A percentile compares a stretch with the other conserved stretches of the same genome.
These are phyloP conservation scores for Tragelaphus eurycerus DNA, from an alignment of 2,797 vertebrate genomes.

Conservation along the genomic window DNA sequence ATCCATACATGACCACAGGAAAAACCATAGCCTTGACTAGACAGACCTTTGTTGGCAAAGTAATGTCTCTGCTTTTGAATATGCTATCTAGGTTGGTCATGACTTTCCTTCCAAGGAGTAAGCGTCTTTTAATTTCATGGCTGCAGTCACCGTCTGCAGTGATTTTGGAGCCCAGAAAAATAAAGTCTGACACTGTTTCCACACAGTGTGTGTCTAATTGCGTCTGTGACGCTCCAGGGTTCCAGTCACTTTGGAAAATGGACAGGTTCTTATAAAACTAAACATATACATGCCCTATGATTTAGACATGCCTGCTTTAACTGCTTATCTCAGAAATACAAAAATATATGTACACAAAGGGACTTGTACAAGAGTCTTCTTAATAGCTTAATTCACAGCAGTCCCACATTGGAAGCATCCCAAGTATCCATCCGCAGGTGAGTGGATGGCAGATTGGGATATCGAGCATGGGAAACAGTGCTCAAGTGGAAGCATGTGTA, in stretches of 20 bases:
- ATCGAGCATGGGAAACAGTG: neutral
- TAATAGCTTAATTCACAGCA: neutral
- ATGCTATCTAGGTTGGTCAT: too few relatives aligned
- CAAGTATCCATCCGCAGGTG: neutral
- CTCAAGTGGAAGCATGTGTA: neutral
- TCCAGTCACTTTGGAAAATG: neutral
- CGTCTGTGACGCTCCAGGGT: neutral
- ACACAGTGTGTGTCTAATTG: neutral
- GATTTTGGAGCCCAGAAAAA: too few relatives aligned
- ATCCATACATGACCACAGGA: too few relatives aligned
- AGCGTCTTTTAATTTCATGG: too few relatives aligned
- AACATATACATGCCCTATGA: neutral
- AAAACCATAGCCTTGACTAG: too few relatives aligned
- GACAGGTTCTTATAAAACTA: neutral
- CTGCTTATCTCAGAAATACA: neutral
- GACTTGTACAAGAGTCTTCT: neutral
- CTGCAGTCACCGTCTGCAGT: too few relatives aligned
- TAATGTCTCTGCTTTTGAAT: too few relatives aligned
- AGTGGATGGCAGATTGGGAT: neutral
- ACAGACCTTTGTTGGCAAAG: too few relatives aligned
- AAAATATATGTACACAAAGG: neutral
- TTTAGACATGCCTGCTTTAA: neutral
- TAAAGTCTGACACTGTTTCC: too few relatives aligned
- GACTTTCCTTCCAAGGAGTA: too few relatives aligned
- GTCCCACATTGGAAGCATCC: neutral